Evolutionary conservation across 2,888 invertebrate genomes (phyloP).

Genomic region (Pterostichus niger): DNA sequence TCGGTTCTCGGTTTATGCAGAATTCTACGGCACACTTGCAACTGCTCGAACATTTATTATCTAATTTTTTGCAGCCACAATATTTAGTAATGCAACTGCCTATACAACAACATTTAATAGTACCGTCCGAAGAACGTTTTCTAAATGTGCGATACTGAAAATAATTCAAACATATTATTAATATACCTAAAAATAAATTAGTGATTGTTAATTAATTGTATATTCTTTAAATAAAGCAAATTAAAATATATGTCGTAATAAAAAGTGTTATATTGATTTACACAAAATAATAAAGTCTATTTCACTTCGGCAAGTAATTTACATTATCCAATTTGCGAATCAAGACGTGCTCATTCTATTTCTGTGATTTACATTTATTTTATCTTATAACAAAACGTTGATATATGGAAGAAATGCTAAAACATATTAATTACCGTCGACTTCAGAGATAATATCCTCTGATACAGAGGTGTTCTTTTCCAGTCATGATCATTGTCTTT

Average conservation of each 20-base stretch:
- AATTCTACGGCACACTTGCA: slow-evolving; percentile 80
- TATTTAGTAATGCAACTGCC: slow-evolving; percentile 80
- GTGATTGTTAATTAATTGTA: too few species aligned
- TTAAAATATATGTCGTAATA: too few species aligned
- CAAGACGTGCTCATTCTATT: too few species aligned
- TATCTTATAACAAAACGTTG: too few species aligned
- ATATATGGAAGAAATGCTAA: too few species aligned
- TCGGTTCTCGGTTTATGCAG: slow-evolving; percentile 75
- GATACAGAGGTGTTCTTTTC: slow-evolving; percentile 81
- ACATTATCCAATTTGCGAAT: too few species aligned
- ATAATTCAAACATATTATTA: background rate
- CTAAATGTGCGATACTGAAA: slow-evolving; percentile 14
- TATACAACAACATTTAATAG: slow-evolving; percentile 81
- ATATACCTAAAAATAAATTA: too few species aligned
- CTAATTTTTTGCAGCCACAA: slow-evolving; percentile 82
- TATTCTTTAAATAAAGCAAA: too few species aligned
- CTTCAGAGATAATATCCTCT: slow-evolving; percentile 12
- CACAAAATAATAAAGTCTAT: too few species aligned
- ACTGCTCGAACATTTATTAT: slow-evolving; percentile 75
- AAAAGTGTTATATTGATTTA: too few species aligned
- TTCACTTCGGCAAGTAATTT: too few species aligned
- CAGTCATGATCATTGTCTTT: slow-evolving; percentile 83
- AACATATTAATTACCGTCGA: background rate
- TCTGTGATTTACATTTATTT: too few species aligned
- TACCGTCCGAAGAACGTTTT: slow-evolving; percentile 81